Percentiles rank a stretch among this genome's conserved stretches.
These are phyloP conservation scores for Seira ritae DNA, from an alignment of 2,888 invertebrate species.

Conservation along the genomic window DNA sequence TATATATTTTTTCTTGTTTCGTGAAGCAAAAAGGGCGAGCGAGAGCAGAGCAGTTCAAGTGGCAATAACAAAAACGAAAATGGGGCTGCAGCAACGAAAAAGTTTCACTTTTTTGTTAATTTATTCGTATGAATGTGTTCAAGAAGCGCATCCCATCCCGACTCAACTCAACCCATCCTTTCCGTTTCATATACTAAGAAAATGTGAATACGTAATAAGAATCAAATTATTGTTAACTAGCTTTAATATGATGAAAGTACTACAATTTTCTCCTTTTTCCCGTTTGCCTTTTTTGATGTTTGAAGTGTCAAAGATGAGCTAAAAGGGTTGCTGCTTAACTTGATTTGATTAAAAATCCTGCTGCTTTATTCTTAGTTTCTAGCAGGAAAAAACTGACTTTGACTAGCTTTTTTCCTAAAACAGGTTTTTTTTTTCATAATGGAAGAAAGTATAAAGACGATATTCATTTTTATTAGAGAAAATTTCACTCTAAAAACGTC, in stretches of 20 bases:
- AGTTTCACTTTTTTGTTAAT: background rate
- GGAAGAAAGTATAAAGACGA: background rate
- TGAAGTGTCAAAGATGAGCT: constrained; percentile 42
- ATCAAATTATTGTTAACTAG: constrained; percentile 11
- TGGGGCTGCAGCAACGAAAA: background rate
- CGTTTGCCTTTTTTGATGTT: constrained; percentile 21
- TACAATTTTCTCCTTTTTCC: background rate
- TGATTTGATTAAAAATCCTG: constrained; percentile 39
- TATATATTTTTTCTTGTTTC: background rate
- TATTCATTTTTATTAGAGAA: background rate
- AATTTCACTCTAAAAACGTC: background rate
- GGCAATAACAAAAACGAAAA: constrained; percentile 11
- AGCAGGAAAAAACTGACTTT: background rate
- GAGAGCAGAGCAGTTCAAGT: background rate
- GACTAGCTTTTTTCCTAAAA: background rate
- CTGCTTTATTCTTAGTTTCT: background rate
- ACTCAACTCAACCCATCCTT: background rate
- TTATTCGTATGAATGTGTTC: background rate
- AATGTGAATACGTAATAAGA: constrained; percentile 6
- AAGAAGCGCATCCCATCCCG: background rate
- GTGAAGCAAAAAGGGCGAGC: background rate
- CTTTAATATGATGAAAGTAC: constrained; percentile 2
- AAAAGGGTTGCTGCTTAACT: constrained; percentile 30
- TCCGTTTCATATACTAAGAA: background rate
- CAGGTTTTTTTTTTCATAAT: constrained; percentile 3